phyloP scores from a whole-genome alignment of 2,888 invertebrate genomes.

The Dendrolimus pini region DNA sequence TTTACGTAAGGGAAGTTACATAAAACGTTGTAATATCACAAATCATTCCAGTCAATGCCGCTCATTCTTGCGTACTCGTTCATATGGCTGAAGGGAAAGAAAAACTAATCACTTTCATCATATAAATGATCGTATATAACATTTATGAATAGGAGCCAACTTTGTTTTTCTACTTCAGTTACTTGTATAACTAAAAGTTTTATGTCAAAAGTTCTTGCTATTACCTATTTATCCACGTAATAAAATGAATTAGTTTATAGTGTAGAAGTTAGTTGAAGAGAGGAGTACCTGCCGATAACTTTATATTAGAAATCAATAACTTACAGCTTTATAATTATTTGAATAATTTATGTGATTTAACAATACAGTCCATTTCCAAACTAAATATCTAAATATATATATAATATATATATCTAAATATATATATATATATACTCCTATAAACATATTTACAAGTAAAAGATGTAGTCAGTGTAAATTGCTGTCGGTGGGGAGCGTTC shows the following conservation, averaged over 20 bases:
- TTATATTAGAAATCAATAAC: no score
- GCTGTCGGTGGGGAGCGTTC: no score
- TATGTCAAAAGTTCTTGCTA: background rate
- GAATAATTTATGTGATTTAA: no score
- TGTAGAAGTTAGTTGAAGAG: background rate
- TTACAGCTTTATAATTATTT: no score
- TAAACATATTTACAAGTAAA: no score
- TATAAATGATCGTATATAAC: background rate
- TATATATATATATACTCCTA: no score
- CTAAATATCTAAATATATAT: no score
- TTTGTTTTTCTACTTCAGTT: background rate
- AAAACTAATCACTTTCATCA: background rate
- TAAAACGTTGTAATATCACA: background rate
- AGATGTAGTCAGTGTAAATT: no score
- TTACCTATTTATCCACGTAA: background rate
- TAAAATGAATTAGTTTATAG: background rate
- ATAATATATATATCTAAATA: no score
- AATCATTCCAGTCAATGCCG: background rate
- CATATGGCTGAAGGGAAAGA: background rate
- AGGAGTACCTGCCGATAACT: no score
- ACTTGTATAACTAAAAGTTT: background rate
- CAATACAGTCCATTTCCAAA: no score
- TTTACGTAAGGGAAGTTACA: no score
- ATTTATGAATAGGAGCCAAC: background rate
- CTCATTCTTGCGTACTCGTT: background rate